phyloP scores from a whole-genome alignment of 2,797 vertebrate species.

The Phataginus tricuspis region DNA sequence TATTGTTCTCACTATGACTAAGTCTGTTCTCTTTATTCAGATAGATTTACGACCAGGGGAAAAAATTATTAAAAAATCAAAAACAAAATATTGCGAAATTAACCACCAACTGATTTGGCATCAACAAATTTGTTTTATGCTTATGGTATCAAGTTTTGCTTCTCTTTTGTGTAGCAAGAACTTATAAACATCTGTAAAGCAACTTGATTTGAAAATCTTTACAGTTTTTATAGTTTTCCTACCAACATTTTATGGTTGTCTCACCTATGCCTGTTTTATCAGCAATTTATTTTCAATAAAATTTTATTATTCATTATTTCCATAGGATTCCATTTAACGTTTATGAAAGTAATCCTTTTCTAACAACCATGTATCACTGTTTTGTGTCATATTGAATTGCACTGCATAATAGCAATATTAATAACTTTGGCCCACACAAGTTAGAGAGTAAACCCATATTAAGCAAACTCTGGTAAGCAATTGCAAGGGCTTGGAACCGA shows the following conservation, averaged over 20 bases:
- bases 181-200: not conserved
- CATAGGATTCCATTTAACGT: not conserved
- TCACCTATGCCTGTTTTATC: not conserved
- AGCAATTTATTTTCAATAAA: not conserved
- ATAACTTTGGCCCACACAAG: not conserved
- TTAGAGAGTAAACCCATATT: not conserved
- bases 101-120: not conserved
- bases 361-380: too few relatives aligned
- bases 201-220: not conserved
- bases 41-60: not conserved
- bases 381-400: not conserved
- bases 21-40: not conserved
- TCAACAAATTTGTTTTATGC: not conserved
- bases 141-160: not conserved
- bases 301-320: not conserved
- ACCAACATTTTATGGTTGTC: not conserved
- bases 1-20: not conserved
- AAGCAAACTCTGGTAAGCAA: not conserved
- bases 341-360: not conserved
- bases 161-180: not conserved
- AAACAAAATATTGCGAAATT: slow-evolving; percentile 1
- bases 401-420: not conserved
- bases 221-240: not conserved
- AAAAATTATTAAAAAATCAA: slow-evolving; percentile 6
- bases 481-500: not conserved